Conservation (phyloP, 2,888 invertebrate genomes). For the Brenthis daphne region DNA sequence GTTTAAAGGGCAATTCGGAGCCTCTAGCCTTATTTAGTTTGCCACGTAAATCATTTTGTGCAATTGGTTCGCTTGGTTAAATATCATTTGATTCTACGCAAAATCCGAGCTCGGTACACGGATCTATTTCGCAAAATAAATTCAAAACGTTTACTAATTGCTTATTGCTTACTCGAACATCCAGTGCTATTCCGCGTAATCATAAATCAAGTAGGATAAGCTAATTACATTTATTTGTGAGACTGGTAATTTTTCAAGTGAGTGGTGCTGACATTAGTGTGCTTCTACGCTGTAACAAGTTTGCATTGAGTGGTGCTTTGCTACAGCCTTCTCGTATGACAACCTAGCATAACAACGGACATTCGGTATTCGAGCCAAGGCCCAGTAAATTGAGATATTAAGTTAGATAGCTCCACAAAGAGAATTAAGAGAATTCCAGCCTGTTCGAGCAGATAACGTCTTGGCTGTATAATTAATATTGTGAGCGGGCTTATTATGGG, state of each 20-base stretch:
- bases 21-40: conserved; percentile 1
- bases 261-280: conserved; percentile 52
- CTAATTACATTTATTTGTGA: conserved; percentile 47
- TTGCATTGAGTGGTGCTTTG: conserved; percentile 73
- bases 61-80: conserved; percentile 18
- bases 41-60: conserved; percentile 20
- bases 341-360: conserved; percentile 76
- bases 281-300: conserved; percentile 61
- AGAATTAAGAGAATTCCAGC: conserved; percentile 68
- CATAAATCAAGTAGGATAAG: conserved; percentile 48
- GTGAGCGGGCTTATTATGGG: conserved; percentile 25
- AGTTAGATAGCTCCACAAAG: conserved; percentile 65
- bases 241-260: conserved; percentile 52
- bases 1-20: too few relatives aligned
- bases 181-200: conserved; percentile 39
- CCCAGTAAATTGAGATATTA: conserved; percentile 75
- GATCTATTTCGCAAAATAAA: conserved; percentile 36
- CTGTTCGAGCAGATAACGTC: conserved; percentile 57
- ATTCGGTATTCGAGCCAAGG: conserved; percentile 80
- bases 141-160: conserved; percentile 33
- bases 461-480: conserved; percentile 52
- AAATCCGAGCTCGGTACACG: conserved; percentile 18
- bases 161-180: conserved; percentile 25
- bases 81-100: conserved; percentile 18
- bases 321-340: conserved; percentile 80